phyloP scores from a whole-genome alignment of 2,113 vertebrate species.

The Heterotilapia buettikoferi region DNA sequence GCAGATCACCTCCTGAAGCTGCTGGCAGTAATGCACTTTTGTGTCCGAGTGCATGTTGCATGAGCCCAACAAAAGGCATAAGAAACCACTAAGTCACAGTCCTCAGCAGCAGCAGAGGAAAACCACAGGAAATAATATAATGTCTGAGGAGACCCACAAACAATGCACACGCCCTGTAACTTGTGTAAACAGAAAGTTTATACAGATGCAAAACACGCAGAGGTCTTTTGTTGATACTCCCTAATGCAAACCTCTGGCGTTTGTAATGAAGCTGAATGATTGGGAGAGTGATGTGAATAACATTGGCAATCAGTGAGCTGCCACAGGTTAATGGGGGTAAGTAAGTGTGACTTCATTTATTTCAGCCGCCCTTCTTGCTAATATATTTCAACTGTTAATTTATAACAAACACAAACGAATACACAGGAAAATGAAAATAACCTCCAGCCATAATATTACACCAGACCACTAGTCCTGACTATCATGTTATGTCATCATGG shows the following conservation, averaged over 20 bases:
- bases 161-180: background rate
- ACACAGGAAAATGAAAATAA: background rate
- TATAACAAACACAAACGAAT: background rate
- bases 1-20: background rate
- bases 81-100: background rate
- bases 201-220: background rate
- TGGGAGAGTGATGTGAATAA: background rate
- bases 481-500: background rate
- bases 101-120: background rate
- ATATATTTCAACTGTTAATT: background rate
- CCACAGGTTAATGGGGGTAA: background rate
- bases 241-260: background rate
- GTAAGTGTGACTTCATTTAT: background rate
- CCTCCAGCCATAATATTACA: background rate
- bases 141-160: background rate
- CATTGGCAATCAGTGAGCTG: background rate
- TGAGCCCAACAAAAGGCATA: background rate
- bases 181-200: background rate
- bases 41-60: background rate
- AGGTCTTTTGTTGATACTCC: background rate
- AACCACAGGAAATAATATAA: background rate
- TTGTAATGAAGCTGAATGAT: conserved; percentile 8
- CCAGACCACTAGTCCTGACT: background rate
- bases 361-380: background rate
- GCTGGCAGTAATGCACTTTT: background rate